Conservation (phyloP, 2,797 vertebrate genomes). For the Etheostoma perlongum region DNA sequence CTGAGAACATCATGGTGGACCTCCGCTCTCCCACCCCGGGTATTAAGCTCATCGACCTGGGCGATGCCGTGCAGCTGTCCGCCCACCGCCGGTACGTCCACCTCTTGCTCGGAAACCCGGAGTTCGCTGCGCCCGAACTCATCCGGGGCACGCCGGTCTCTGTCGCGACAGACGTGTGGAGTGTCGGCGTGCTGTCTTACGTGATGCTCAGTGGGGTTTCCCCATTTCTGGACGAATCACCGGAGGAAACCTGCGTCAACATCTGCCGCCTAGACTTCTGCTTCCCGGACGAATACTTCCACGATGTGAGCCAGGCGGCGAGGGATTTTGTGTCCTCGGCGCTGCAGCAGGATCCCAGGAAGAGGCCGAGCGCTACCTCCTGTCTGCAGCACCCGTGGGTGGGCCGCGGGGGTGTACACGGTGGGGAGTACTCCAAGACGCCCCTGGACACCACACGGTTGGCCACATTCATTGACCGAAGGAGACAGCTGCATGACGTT, state of each 20-base stretch:
- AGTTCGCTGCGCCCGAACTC: conserved; percentile 97
- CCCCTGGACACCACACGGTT: conserved; percentile 94
- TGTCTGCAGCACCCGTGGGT: conserved; percentile 98
- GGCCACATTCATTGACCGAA: conserved; percentile 93
- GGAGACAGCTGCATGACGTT: conserved; percentile 93
- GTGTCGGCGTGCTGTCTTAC: conserved; percentile 93
- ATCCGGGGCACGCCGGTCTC: conserved; percentile 94
- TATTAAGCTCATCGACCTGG: conserved; percentile 94
- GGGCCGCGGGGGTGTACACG: conserved; percentile 91
- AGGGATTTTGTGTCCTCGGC: conserved; percentile 92
- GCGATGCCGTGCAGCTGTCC: conserved; percentile 94
- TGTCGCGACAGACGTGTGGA: conserved; percentile 95
- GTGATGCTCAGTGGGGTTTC: conserved; percentile 97
- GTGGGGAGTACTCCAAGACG: conserved; percentile 92
- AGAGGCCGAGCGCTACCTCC: conserved; percentile 90
- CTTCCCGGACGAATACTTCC: conserved; percentile 95
- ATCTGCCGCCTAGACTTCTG: conserved; percentile 97
- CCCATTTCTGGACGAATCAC: conserved; percentile 96
- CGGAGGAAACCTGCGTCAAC: conserved; percentile 97
- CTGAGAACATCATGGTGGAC: conserved; percentile 97
- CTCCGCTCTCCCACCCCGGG: conserved; percentile 89
- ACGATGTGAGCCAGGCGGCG: conserved; percentile 91
- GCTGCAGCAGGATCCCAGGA: conserved; percentile 93
- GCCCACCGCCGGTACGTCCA: conserved; percentile 94
- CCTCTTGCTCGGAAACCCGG: conserved; percentile 95